phyloP scores from a whole-genome alignment of 2,888 invertebrate species.

The Lasioglossum leucozonium region DNA sequence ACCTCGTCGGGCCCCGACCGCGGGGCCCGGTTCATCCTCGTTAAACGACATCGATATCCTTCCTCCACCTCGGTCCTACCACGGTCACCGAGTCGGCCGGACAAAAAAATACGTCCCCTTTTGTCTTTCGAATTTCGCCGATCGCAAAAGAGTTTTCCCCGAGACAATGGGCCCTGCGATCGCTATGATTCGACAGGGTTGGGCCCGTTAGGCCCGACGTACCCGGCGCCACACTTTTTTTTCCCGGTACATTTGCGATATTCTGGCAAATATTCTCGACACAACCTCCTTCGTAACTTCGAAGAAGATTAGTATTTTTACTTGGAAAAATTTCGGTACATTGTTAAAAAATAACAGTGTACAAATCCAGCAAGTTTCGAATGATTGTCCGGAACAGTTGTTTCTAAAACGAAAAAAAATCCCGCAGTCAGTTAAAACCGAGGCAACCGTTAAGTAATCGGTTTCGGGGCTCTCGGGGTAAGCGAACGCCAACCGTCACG shows the following conservation, averaged over 20 bases:
- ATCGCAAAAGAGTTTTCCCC: conserved; percentile 1
- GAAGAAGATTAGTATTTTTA: neutral
- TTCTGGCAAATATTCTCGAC: no score
- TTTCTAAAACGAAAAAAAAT: neutral
- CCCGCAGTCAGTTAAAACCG: neutral
- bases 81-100: neutral
- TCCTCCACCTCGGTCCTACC: neutral
- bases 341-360: neutral
- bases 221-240: neutral
- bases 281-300: neutral
- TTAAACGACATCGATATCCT: conserved; percentile 61
- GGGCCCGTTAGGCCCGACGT: neutral
- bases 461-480: neutral
- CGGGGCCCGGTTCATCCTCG: conserved; percentile 52
- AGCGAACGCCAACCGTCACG: neutral
- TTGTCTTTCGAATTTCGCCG: conserved; percentile 18
- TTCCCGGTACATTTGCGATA: no score
- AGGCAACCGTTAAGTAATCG: neutral
- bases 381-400: accelerated
- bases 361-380: neutral
- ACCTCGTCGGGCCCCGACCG: conserved; percentile 39
- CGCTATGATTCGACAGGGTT: conserved; percentile 10
- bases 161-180: neutral
- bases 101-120: conserved; percentile 4
- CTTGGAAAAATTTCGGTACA: neutral